Evolutionary conservation across 2,888 invertebrate species (phyloP), one percentile per base, ranked within the genome.

Genomic region (Sesia bembeciformis): DNA sequence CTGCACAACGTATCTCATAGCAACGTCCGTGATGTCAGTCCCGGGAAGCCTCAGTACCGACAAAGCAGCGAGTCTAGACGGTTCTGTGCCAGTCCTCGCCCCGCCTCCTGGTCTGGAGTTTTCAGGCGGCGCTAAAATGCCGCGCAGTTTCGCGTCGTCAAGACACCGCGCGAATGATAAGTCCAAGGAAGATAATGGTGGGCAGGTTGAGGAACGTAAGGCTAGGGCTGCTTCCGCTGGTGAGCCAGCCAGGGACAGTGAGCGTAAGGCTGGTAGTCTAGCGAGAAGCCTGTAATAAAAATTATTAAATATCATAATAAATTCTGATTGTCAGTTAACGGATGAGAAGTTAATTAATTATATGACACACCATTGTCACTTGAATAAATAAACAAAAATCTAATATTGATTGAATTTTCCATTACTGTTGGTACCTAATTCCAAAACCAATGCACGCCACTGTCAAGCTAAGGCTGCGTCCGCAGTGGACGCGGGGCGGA

Each of bases 21-120:
- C 93, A n/a, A 96, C 94, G 76, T 98, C 98, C 0, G 96, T 95
- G 60, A 98, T 93, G 67, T 97, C 97, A 0, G 97, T 97, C 6
- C 97, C 97, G 39, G 96, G 94, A 54, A 98, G 85, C 59, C 93
- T 92, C 23, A 98, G 86, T 54, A 92, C 93, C 60, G 92, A 92
- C 40, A 98, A 83, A 62, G 95, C 94, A 49, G 96, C 92, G 46
- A 98, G 91, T 3, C 88, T 64, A 3, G 78, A 78, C 0, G 88
- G 88, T 57, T 88, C 88, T 0, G 84, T 80, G n/a, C 87, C 85
- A 4, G 83, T 78, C 38, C 81, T 58, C 23, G 72, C 75, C 3
- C 86, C 86, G 4, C 86, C 88, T 3, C 88, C 88, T 0, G 97
- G 96, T 40, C 96, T 86, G 0, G 96, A 94, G 73, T 96, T 96